These are phyloP conservation scores for Podotricha telesiphe DNA, from an alignment of 2,888 invertebrate genomes.

Conservation along the genomic window DNA sequence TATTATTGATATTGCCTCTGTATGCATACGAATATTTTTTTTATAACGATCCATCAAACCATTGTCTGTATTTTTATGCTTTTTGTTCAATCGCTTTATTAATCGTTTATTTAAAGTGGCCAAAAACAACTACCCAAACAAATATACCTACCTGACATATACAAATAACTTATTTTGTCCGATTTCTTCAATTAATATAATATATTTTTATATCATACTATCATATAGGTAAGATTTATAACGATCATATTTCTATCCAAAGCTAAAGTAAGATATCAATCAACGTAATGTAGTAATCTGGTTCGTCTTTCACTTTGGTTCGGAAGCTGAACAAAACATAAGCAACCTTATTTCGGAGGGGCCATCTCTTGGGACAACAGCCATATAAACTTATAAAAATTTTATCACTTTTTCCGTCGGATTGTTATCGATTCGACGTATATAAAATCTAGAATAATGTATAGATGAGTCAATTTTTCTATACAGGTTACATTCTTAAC, in stretches of 20 bases:
- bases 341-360: conserved; percentile 4
- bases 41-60: no score
- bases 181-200: no score
- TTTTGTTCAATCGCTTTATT: no score
- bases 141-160: background rate
- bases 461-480: background rate
- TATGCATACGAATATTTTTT: no score
- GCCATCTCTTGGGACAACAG: conserved; percentile 11
- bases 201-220: background rate
- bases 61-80: no score
- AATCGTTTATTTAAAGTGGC: no score
- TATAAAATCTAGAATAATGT: background rate
- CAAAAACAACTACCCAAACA: background rate
- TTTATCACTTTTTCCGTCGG: background rate
- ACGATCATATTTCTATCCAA: background rate
- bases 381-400: background rate
- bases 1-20: no score
- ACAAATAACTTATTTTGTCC: no score
- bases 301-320: conserved; percentile 22
- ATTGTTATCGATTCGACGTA: background rate
- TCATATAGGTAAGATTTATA: background rate
- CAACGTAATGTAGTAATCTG: conserved; percentile 6
- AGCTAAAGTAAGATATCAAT: conserved; percentile 10
- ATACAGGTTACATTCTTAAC: no score
- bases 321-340: conserved; percentile 26